Conservation (phyloP, 2,113 vertebrate genomes). For the Myotis lucifugus region DNA sequence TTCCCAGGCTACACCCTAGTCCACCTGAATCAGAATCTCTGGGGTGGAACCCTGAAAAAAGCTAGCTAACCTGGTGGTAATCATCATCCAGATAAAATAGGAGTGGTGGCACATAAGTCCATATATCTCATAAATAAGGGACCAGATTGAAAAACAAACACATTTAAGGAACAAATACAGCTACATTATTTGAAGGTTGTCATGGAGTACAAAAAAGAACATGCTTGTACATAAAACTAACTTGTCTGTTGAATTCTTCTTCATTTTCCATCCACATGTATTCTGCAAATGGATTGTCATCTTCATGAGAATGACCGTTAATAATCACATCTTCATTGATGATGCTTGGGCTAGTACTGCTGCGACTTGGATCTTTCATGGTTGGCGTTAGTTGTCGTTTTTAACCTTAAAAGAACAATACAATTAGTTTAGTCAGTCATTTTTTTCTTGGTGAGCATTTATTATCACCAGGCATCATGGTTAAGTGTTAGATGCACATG, state of each 20-base stretch:
- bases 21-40: conserved; percentile 30
- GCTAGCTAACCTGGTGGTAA: background rate
- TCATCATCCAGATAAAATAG: conserved; percentile 28
- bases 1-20: conserved; percentile 19
- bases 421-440: background rate
- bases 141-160: background rate
- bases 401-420: conserved; percentile 74
- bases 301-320: conserved; percentile 88
- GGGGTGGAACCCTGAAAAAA: conserved; percentile 18
- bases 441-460: background rate
- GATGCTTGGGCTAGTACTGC: conserved; percentile 87
- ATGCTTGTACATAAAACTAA: conserved; percentile 72
- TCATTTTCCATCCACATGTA: conserved; percentile 99
- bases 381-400: conserved; percentile 75
- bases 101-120: background rate
- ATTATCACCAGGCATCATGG: background rate
- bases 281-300: conserved; percentile 95
- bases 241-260: conserved; percentile 96
- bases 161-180: background rate
- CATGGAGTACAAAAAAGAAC: background rate
- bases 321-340: conserved; percentile 89
- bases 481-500: background rate
- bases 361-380: conserved; percentile 94
- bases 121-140: background rate
- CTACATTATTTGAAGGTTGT: background rate